Conservation (phyloP, 1,140 invertebrate genomes). For the Drosophila ohnishii region DNA sequence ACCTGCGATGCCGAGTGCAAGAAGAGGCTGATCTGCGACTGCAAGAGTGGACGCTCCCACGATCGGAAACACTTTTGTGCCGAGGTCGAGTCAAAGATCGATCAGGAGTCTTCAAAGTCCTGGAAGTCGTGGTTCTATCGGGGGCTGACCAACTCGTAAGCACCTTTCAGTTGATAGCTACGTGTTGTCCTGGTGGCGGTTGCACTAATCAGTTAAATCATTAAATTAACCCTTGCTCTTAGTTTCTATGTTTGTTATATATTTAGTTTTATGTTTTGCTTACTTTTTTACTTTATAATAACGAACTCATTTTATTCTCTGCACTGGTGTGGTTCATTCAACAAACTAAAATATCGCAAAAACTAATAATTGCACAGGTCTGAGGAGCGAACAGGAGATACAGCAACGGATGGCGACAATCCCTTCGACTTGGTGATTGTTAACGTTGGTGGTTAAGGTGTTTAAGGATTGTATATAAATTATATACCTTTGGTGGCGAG, state of each 20-base stretch:
- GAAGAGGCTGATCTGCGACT: conserved; percentile 92
- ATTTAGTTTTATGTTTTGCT: background rate
- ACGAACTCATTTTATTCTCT: conserved; percentile 44
- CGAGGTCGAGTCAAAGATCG: conserved; percentile 90
- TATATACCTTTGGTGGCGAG: conserved; percentile 33
- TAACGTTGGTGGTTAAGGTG: conserved; percentile 62
- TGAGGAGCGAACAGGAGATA: conserved; percentile 20
- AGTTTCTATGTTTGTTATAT: conserved; percentile 9
- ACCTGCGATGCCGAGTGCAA: conserved; percentile 92
- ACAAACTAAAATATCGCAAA: conserved; percentile 24
- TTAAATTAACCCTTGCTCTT: background rate
- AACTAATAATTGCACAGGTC: conserved; percentile 37
- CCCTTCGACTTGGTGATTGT: conserved; percentile 53
- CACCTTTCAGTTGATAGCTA: conserved; percentile 69
- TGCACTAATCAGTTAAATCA: conserved; percentile 5
- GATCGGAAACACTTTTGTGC: conserved; percentile 92
- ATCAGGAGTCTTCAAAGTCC: conserved; percentile 87
- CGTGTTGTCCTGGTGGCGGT: conserved; percentile 14
- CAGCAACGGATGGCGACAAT: conserved; percentile 9
- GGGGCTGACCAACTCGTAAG: conserved; percentile 93
- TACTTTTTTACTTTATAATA: conserved; percentile 21
- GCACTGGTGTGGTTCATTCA: conserved; percentile 46
- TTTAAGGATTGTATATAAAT: conserved; percentile 46
- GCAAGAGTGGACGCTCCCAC: conserved; percentile 92
- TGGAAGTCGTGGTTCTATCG: conserved; percentile 94